Evolutionary conservation across 1,140 invertebrate genomes (phyloP).

Genomic region (Pogonomyrmex barbatus): DNA sequence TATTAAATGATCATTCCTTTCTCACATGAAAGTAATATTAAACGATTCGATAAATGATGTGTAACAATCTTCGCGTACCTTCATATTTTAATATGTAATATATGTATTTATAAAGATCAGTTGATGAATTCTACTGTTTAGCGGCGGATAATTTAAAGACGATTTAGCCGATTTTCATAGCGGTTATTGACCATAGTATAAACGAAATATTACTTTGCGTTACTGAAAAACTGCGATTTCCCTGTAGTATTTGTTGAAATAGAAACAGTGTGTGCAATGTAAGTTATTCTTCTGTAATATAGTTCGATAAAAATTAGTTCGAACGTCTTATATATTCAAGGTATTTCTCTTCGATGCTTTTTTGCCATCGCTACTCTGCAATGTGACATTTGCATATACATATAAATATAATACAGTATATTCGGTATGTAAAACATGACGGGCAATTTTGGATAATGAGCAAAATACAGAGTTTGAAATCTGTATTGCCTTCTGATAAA

Average conservation of each 20-base stretch:
- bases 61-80: constrained; percentile 56
- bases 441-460: constrained; percentile 32
- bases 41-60: constrained; percentile 63
- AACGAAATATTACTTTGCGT: constrained; percentile 37
- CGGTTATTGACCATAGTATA: constrained; percentile 30
- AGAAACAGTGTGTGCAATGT: constrained; percentile 45
- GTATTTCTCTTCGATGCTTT: constrained; percentile 35
- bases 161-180: constrained; percentile 50
- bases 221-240: constrained; percentile 23
- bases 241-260: constrained; percentile 57
- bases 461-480: constrained; percentile 41
- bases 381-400: not conserved
- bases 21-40: constrained; percentile 68
- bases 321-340: constrained; percentile 40
- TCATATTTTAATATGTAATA: constrained; percentile 68
- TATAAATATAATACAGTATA: constrained; percentile 20
- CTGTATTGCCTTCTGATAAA: constrained; percentile 32
- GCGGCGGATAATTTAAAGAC: constrained; percentile 42
- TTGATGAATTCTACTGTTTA: constrained; percentile 44
- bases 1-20: constrained; percentile 72
- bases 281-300: constrained; percentile 57
- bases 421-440: not conserved
- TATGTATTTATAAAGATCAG: constrained; percentile 61
- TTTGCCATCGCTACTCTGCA: not conserved
- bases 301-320: constrained; percentile 51